A percentile compares a stretch with the other conserved stretches of the same genome.
phyloP scores from a whole-genome alignment of 2,113 vertebrate species.

The Dolichotis patagonum region DNA sequence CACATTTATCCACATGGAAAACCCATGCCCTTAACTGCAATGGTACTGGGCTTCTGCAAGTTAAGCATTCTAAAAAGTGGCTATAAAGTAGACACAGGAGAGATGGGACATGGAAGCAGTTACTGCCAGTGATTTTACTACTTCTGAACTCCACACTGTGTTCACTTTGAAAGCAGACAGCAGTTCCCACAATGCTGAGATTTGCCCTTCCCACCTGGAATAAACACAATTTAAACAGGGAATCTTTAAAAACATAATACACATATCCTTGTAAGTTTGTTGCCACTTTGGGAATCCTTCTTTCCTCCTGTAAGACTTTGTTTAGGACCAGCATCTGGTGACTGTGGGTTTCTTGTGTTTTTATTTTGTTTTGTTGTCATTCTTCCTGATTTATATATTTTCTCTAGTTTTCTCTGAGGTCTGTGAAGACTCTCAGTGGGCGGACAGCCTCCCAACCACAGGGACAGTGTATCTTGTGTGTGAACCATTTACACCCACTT shows the following conservation, averaged over 20 bases:
- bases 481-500: background rate
- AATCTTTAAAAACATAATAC: background rate
- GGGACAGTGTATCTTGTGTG: background rate
- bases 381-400: conserved; percentile 19
- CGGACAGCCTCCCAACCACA: background rate
- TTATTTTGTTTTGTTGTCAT: background rate
- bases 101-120: background rate
- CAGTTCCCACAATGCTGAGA: background rate
- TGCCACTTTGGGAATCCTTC: conserved; percentile 24
- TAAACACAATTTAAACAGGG: conserved; percentile 26
- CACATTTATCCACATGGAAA: background rate
- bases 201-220: conserved; percentile 46
- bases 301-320: conserved; percentile 19
- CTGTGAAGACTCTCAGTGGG: background rate
- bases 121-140: too few relatives aligned
- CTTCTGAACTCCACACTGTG: background rate
- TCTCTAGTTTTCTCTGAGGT: conserved; percentile 20
- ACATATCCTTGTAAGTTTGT: conserved; percentile 17
- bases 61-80: background rate
- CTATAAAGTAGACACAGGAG: background rate
- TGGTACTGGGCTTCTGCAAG: background rate
- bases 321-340: conserved; percentile 52
- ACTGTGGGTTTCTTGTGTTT: background rate
- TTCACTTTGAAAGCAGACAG: background rate
- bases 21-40: background rate